Evolutionary conservation across 2,888 invertebrate genomes (phyloP), one percentile per base, ranked within the genome.

Genomic region (Julus scandinavius): DNA sequence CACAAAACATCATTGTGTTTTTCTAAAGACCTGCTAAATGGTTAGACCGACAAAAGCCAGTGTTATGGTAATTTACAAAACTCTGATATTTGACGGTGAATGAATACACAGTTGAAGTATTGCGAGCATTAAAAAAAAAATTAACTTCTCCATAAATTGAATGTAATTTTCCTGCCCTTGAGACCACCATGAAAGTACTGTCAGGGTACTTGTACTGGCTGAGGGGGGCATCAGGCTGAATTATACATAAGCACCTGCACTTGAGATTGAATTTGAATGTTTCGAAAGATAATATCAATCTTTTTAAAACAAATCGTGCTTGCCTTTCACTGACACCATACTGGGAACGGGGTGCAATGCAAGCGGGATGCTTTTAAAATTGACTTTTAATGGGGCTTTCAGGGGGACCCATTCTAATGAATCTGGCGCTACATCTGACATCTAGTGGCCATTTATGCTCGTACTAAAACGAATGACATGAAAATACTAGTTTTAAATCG

Each of bases 131-230:
- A 29, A 72, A 11, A 72, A 54, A 72, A 72, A 29, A 72, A 72
- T 72, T 72, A 72, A 72, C 29, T 72, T 72, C 6, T n/a, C 63
- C 29, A n/a, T 29, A 72, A 72, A 72, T 29, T 72, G 72, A 29
- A 72, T 72, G 72, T 29, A 7, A 63, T 72, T 72, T 54, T 29
- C 29, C 29, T 72, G 72, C 29, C 72, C 72, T 72, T 72, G 72
- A 72, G 72, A 72, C 72, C 72, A 72, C 72, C 72, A 29, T 72
- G 72, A 72, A 72, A 72, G 72, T 72, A 72, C 72, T 72, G 72
- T 29, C 29, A 29, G 72, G 72, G 72, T 29, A 29, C 72, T 72
- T 72, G 72, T 72, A 29, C 29, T 72, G 72, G 6, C 72, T 29
- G 29, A 72, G 29, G 72, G 72, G 72, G 29, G 72, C 29, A 72